Evolutionary conservation across 2,888 invertebrate genomes (phyloP), one percentile per base, ranked within the genome.

Genomic region (Acrocyrtus sp.): DNA sequence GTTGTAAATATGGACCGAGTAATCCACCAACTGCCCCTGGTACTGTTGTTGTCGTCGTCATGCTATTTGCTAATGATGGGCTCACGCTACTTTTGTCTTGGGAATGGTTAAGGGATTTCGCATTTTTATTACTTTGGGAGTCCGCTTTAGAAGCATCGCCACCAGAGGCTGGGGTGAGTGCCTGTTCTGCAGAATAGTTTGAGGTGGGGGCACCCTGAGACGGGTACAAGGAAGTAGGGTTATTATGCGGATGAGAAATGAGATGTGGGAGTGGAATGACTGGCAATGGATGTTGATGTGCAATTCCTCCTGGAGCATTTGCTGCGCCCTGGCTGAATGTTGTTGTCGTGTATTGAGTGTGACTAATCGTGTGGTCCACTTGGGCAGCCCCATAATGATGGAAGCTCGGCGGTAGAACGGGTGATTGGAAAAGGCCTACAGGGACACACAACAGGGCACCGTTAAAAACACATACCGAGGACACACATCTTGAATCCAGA

Each of bases 341-440:
- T 19, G 62, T 60, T 51, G 72, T 58, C 15, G 72, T 60, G 27
- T 53, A 65, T 21, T 72, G 72, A n/a, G 72, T 66, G 22, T 72
- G 72, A 60, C 65, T 72, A 66, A 66, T 48, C 22, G 66, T 72
- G 27, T 58, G 63, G 43, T 72, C 72, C 17, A 66, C 21, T 27
- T 60, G 65, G 27, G 60, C 63, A 51, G 60, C 66, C 45, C 72
- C 72, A 45, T 51, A 26, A 5, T 56, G 56, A 22, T 51, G 65
- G 65, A 66, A 66, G 27, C 72, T 68, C 24, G 75, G 72, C 19
- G 72, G 67, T 19, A 75, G 58, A 22, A 72, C 68, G 27, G 75
- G 75, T 34, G 67, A 57, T 51, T 75, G 75, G 63, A 75, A 75
- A 4, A 75, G 47, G 24, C 63, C 75, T 75, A 56, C 61, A 45